Evolutionary conservation across 1,140 invertebrate genomes (phyloP).

Genomic region (Xylocopa sonorina): DNA sequence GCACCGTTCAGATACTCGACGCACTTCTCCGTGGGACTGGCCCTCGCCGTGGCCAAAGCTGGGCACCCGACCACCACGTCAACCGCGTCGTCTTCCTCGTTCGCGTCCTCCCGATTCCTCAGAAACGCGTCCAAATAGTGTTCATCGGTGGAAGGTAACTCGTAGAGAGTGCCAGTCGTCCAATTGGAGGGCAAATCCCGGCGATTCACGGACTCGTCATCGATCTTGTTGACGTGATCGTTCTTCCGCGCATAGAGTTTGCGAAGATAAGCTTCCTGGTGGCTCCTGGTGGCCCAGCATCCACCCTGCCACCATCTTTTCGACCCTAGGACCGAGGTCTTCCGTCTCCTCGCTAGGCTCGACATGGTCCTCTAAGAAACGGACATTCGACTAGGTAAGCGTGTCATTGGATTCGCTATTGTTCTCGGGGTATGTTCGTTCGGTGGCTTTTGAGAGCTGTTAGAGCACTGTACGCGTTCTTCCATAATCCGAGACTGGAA

Average conservation of each 20-base stretch:
- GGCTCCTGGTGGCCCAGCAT: conserved; percentile 79
- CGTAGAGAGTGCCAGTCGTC: conserved; percentile 65
- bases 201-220: conserved; percentile 36
- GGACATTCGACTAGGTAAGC: too few species aligned
- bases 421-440: neutral
- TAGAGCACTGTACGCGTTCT: too few species aligned
- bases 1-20: conserved; percentile 76
- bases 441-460: too few species aligned
- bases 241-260: conserved; percentile 77
- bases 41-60: conserved; percentile 67
- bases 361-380: conserved; percentile 63
- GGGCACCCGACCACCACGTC: conserved; percentile 59
- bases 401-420: neutral
- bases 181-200: conserved; percentile 64
- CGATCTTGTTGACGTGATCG: conserved; percentile 52
- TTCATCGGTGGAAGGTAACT: conserved; percentile 68
- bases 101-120: conserved; percentile 54
- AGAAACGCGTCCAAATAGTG: conserved; percentile 77
- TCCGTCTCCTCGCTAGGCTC: conserved; percentile 75
- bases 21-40: conserved; percentile 80
- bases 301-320: conserved; percentile 80
- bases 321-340: conserved; percentile 76
- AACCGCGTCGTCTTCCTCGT: conserved; percentile 49
- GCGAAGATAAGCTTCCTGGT: conserved; percentile 80
- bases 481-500: too few species aligned